Evolutionary conservation across 2,888 invertebrate species (phyloP).

Genomic region (Protophormia terraenovae): DNA sequence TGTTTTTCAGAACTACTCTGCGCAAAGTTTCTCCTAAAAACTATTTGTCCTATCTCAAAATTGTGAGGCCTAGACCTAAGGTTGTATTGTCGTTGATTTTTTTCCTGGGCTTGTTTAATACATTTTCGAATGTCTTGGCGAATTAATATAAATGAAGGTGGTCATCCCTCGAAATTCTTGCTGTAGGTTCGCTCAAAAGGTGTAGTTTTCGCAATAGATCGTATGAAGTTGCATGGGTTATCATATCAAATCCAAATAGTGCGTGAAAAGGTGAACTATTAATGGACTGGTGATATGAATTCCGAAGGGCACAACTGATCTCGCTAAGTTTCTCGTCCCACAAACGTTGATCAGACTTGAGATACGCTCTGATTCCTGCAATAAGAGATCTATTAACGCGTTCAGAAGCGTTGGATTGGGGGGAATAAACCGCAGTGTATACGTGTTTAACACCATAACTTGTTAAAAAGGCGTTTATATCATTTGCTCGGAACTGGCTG

Average conservation of each 20-base stretch:
- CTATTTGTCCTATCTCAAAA: neutral
- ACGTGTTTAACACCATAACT: too few species aligned
- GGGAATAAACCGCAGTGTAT: too few species aligned
- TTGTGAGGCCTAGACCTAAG: neutral
- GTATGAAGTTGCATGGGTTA: neutral
- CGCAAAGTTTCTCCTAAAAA: slow-evolving; percentile 3
- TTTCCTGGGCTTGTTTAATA: neutral
- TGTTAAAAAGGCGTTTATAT: too few species aligned
- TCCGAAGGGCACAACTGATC: neutral
- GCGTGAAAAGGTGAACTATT: neutral
- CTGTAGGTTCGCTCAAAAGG: neutral
- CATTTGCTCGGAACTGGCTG: too few species aligned
- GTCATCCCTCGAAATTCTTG: neutral
- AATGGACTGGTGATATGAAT: neutral
- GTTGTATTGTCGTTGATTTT: slow-evolving; percentile 7
- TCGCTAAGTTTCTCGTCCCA: neutral
- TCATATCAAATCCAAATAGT: neutral
- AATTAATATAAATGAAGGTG: neutral
- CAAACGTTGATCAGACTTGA: too few species aligned
- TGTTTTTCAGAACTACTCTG: neutral
- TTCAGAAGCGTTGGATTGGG: too few species aligned
- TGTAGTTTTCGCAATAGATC: neutral
- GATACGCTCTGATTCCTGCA: too few species aligned
- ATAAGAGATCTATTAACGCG: too few species aligned
- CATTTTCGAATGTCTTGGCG: neutral